These are phyloP conservation scores for Melanotaenia trifasciata DNA, from an alignment of 2,797 vertebrate species.

Conservation along the genomic window DNA sequence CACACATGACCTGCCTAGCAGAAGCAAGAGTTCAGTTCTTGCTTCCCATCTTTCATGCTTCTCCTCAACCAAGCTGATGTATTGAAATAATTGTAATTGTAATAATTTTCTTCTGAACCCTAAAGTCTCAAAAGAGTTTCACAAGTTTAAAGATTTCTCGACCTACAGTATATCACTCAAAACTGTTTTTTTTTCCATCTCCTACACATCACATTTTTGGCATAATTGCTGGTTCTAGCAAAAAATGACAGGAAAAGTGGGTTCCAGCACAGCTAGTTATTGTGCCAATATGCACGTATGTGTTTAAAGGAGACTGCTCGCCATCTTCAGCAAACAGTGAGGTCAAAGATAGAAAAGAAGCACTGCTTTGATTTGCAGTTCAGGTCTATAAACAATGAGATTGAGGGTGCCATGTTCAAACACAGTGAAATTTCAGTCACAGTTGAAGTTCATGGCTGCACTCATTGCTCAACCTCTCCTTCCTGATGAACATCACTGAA, in stretches of 20 bases:
- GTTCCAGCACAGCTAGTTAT: slow-evolving; percentile 39
- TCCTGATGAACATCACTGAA: slow-evolving; percentile 37
- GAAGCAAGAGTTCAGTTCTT: neutral
- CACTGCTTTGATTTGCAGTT: slow-evolving; percentile 39
- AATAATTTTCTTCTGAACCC: neutral
- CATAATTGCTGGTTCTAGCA: slow-evolving; percentile 18
- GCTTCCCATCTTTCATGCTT: neutral
- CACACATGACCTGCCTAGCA: neutral
- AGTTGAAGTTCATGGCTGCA: slow-evolving; percentile 12
- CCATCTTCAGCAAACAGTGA: slow-evolving; percentile 57
- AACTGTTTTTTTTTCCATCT: neutral
- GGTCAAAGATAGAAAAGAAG: slow-evolving; percentile 41
- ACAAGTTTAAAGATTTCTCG: neutral
- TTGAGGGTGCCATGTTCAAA: slow-evolving; percentile 17
- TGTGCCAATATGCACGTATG: slow-evolving; percentile 11
- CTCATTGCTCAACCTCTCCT: slow-evolving; percentile 25
- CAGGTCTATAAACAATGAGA: slow-evolving; percentile 63
- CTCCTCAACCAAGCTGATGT: neutral
- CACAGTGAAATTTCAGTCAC: slow-evolving; percentile 27
- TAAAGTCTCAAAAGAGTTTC: neutral
- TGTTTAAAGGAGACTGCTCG: slow-evolving; percentile 30
- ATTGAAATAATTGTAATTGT: neutral
- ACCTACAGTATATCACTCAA: neutral
- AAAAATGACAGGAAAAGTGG: too few relatives aligned
- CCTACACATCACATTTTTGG: slow-evolving; percentile 33